Percentiles rank a stretch among this genome's conserved stretches.
Conservation (phyloP, 2,113 vertebrate genomes). For the Cathartes aura region DNA sequence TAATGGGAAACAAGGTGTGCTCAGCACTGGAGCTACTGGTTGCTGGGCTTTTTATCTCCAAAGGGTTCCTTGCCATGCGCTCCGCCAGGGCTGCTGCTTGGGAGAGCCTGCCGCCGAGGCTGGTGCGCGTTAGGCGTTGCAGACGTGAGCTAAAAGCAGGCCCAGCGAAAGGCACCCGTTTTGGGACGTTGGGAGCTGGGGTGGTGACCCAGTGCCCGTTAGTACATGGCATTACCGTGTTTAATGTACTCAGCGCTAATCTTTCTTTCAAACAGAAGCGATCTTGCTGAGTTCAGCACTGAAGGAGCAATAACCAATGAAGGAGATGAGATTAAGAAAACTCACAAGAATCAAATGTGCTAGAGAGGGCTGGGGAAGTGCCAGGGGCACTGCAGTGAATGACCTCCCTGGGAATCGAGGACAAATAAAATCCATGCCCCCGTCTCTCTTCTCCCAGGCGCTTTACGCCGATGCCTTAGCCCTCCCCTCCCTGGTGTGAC, state of each 20-base stretch:
- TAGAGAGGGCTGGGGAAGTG: slow-evolving; percentile 59
- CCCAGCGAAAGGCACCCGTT: not conserved
- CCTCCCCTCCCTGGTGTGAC: not conserved
- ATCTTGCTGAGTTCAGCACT: slow-evolving; percentile 72
- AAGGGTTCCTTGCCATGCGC: not conserved
- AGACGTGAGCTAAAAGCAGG: not conserved
- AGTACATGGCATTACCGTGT: slow-evolving; percentile 43
- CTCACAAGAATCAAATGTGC: slow-evolving; percentile 57
- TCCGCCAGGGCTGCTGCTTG: not conserved
- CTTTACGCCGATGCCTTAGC: not conserved
- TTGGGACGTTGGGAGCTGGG: not conserved
- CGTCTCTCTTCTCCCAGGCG: not conserved
- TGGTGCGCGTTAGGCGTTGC: not conserved
- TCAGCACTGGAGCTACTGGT: not conserved
- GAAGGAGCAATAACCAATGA: slow-evolving; percentile 69
- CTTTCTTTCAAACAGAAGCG: slow-evolving; percentile 64
- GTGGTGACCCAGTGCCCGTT: slow-evolving; percentile 10
- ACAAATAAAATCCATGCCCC: slow-evolving; percentile 54
- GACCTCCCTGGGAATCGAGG: slow-evolving; percentile 57
- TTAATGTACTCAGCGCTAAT: slow-evolving; percentile 71
- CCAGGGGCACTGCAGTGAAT: slow-evolving; percentile 54
- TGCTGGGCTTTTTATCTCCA: not conserved
- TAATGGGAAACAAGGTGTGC: not conserved
- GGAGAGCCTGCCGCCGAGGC: not conserved
- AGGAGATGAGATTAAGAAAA: slow-evolving; percentile 67